Evolutionary conservation across 2,888 invertebrate genomes (phyloP).

Genomic region (Tipula confusa): DNA sequence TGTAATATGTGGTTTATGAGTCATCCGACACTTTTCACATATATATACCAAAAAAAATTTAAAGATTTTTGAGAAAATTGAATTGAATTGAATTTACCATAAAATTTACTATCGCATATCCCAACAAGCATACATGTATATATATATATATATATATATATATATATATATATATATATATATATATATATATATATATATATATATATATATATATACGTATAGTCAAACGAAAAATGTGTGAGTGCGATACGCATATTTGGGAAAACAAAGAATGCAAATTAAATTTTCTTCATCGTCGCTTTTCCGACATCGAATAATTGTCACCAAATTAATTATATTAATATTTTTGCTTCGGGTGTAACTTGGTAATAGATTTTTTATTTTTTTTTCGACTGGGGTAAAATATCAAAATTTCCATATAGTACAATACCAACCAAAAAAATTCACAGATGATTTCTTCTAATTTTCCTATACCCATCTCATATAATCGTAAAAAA

Average conservation of each 20-base stretch:
- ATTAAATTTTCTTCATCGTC: neutral
- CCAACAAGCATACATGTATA: no score
- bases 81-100: neutral
- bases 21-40: neutral
- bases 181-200: no score
- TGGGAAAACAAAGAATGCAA: neutral
- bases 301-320: neutral
- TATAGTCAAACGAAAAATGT: neutral
- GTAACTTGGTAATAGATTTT: neutral
- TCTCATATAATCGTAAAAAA: neutral
- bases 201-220: no score
- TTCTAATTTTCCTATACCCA: neutral
- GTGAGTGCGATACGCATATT: neutral
- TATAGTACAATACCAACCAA: neutral
- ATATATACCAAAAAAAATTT: neutral
- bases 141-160: no score
- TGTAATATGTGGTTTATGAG: neutral
- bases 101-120: no score
- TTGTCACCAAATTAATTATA: slow-evolving; percentile 20
- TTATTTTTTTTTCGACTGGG: neutral
- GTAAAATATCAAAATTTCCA: neutral
- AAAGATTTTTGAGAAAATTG: neutral
- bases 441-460: neutral
- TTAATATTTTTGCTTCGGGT: neutral
- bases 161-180: no score